Evolutionary conservation across 37 sponge, comb jelly and placozoan species (phyloP).

Genomic region (Hexactinellida sp.): DNA sequence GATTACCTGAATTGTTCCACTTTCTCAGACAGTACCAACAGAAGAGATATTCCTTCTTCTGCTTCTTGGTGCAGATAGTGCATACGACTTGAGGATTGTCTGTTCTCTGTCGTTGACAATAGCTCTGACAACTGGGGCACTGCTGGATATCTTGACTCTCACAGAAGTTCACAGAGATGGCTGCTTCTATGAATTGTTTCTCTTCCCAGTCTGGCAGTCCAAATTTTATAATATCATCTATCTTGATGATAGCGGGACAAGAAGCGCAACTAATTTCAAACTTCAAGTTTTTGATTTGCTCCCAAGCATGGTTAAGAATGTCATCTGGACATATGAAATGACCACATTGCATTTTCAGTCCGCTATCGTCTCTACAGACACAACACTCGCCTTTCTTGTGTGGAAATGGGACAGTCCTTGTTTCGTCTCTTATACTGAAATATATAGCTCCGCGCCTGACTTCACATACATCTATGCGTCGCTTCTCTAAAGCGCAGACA

Average conservation of each 20-base stretch:
- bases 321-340: conserved; percentile 15
- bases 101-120: neutral
- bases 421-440: neutral
- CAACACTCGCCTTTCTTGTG: neutral
- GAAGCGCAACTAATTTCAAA: neutral
- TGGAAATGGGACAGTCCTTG: neutral
- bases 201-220: neutral
- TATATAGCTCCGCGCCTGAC: neutral
- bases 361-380: neutral
- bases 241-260: neutral
- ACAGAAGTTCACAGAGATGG: neutral
- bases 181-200: neutral
- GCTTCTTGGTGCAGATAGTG: neutral
- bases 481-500: neutral
- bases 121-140: neutral
- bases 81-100: neutral
- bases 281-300: neutral
- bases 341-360: neutral
- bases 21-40: neutral
- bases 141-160: conserved; percentile 10
- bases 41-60: neutral
- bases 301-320: neutral
- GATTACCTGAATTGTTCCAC: neutral
- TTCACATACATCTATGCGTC: neutral
- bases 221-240: conserved; percentile 5